Base-by-base conservation (phyloP, 2,888 invertebrate species). In the Drosophila kokeensis region DNA sequence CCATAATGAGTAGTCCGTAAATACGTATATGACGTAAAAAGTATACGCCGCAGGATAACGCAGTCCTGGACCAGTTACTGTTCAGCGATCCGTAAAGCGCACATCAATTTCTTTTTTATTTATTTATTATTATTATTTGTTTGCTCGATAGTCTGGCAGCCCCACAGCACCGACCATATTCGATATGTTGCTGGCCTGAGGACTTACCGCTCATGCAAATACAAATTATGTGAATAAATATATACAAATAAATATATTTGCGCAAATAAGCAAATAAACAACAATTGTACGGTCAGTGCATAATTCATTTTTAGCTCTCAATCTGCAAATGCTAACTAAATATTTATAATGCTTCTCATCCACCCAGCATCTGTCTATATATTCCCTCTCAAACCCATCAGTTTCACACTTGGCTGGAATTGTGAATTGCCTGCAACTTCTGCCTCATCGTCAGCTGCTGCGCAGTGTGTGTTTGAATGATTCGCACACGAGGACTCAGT, bases 151-250 rank as follows among this genome's bases (percentile, higher is more conserved):
- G 40, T 30, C 54, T 49, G 70, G 65, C 63, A 48, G 52, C 34
- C 34, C 45, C 18, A 29, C 21, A 42, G 36, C 11, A 21, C 4
- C 15, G 40, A 55, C 6, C 60, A 27, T 34, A 45, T 30, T 34
- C 45, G 48, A 18, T 72, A 30, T 34, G 50, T 32, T 36, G 15
- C 54, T 58, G 83, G 80, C 87, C 76, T 60, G 70, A 82, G 79
- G 86, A 72, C 89, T 79, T 82, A 87, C 66, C 53, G 34, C 45
- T n/a, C 53, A 74, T 70, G 73, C 81, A 85, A 85, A 85, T 79
- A 82, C 40, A 73, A 70, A 58, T 82, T 74, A 77, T 82, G 53
- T 53, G n/a, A 77, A 82, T 73, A 79, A 55, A 72, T 64, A 74
- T 71, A 72, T 45, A 60, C 67, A 75, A 79, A 69, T 73, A 82